Evolutionary conservation across 2,888 invertebrate genomes (phyloP), one percentile per base, ranked within the genome.

Genomic region (Noctua janthe): DNA sequence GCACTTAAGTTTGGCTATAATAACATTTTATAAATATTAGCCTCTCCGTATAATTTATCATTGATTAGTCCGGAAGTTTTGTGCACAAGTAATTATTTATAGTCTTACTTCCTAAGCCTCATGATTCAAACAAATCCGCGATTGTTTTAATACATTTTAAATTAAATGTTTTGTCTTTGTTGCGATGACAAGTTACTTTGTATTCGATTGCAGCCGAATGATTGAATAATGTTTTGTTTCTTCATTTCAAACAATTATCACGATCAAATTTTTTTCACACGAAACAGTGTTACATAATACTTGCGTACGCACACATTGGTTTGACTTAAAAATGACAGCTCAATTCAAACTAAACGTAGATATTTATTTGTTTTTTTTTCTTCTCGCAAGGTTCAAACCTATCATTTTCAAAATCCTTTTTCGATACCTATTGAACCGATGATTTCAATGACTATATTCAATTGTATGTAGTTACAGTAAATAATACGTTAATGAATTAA

Each of bases 21-120:
- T 62, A 49, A 29, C 39, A 35, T 67, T 86, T 74, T 20, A 29
- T 56, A 72, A 84, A 78, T 54, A 80, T 72, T 66, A 79, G 29
- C 64, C 56, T 15, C 51, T 35, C 20, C 6, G 20, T 49, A 70
- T 74, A 74, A 71, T 78, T 75, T 71, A 76, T 80, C 67, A 74
- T 82, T 81, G 75, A 74, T 72, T 80, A 29, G 54, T 74, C 39
- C 76, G 86, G 80, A 88, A 88, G 86, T 82, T 78, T 85, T 59
- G 64, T 62, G 43, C 23, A 17, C 64, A 67, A 66, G 72, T 71
- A 64, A 74, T 76, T 71, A 87, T 75, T 76, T 75, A 59, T 62
- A 49, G n/a, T 74, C 64, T 78, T 59, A 80, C 11, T 51, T 71
- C n/a, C 15, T 35, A 78, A 39, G 35, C 64, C 15, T 43, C 64